A percentile compares a stretch with the other conserved stretches of the same genome.
Evolutionary conservation across 2,888 invertebrate genomes (phyloP).

Genomic region (Drosophila kanekoi): DNA sequence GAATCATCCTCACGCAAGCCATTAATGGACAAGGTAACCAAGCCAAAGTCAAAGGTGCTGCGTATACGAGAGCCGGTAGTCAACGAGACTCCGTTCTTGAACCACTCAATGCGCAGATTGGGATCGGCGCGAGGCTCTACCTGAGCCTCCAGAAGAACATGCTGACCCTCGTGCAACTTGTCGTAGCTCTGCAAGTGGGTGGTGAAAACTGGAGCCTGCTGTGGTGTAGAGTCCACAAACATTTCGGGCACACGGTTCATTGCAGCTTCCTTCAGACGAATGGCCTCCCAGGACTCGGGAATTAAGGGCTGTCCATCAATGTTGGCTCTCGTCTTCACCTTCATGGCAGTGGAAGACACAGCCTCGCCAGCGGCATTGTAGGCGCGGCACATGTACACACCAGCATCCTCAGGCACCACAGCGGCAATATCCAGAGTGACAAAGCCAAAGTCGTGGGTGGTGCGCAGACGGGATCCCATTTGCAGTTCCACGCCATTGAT

Average conservation of each 20-base stretch:
- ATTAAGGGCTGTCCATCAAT: constrained; percentile 94
- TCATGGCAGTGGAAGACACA: constrained; percentile 95
- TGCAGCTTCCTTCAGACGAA: constrained; percentile 95
- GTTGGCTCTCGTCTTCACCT: constrained; percentile 93
- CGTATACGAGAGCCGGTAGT: constrained; percentile 95
- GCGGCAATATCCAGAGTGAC: constrained; percentile 96
- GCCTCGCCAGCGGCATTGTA: constrained; percentile 97
- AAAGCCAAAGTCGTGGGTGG: constrained; percentile 96
- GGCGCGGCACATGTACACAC: constrained; percentile 97
- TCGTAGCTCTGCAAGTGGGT: constrained; percentile 95
- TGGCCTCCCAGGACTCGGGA: constrained; percentile 96
- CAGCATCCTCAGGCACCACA: constrained; percentile 95
- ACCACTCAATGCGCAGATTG: constrained; percentile 95
- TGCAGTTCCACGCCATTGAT: constrained; percentile 96
- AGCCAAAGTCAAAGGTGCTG: constrained; percentile 98
- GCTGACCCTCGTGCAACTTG: constrained; percentile 93
- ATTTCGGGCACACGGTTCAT: constrained; percentile 95
- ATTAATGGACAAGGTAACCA: constrained; percentile 96
- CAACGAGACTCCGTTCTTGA: constrained; percentile 94
- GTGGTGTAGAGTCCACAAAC: constrained; percentile 93
- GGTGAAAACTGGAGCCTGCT: constrained; percentile 98
- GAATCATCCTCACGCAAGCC: constrained; percentile 95
- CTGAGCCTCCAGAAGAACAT: constrained; percentile 94
- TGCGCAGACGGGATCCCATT: constrained; percentile 96
- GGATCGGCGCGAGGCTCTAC: constrained; percentile 96